Conservation (phyloP, 2,797 vertebrate species). For the Halcyon leucocephala region DNA sequence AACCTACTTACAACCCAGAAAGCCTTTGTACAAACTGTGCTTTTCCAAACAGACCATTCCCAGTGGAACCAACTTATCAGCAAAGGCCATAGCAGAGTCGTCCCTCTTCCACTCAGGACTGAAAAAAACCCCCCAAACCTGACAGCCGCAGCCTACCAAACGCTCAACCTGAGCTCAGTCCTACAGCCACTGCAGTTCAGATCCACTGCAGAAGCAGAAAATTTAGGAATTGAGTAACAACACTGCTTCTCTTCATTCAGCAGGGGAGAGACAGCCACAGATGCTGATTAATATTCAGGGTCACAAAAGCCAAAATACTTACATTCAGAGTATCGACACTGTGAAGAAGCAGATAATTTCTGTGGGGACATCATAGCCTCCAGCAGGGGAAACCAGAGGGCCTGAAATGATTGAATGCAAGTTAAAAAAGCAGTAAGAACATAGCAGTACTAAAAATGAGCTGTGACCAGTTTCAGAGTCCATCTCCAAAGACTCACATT, state of each 20-base stretch:
- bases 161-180: not conserved
- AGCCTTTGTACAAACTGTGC: not conserved
- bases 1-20: not conserved
- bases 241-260: not conserved
- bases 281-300: not conserved
- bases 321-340: slow-evolving; percentile 85
- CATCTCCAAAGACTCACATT: not conserved
- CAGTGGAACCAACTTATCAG: not conserved
- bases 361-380: slow-evolving; percentile 96
- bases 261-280: not conserved
- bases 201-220: not conserved
- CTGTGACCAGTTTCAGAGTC: not conserved
- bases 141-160: not conserved
- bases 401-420: slow-evolving; percentile 71
- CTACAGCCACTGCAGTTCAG: not conserved
- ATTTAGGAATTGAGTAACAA: not conserved
- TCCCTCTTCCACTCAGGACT: not conserved
- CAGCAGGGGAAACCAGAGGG: slow-evolving; percentile 93
- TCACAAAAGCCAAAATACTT: slow-evolving; percentile 36
- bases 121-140: not conserved
- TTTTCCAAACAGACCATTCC: not conserved
- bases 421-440: not conserved
- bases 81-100: not conserved
- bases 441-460: not conserved
- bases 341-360: slow-evolving; percentile 82